Evolutionary conservation across 1,140 invertebrate genomes (phyloP).

Genomic region (Harlomillsia oculata): DNA sequence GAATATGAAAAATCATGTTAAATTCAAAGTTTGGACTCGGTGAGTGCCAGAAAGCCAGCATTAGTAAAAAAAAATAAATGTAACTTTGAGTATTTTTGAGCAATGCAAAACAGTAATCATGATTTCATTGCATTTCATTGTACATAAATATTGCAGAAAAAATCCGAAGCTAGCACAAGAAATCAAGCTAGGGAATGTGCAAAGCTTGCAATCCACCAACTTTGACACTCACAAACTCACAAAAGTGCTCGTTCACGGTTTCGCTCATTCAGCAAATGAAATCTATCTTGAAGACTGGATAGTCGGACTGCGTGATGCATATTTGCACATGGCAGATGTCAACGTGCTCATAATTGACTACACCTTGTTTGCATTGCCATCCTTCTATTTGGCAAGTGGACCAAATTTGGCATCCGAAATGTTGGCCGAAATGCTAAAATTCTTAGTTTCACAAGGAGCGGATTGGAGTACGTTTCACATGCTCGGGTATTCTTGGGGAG

Average conservation of each 20-base stretch:
- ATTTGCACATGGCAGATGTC: conserved; percentile 28
- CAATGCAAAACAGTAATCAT: neutral
- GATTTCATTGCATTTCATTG: neutral
- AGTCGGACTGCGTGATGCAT: conserved; percentile 21
- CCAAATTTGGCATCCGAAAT: conserved; percentile 25
- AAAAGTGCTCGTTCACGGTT: conserved; percentile 25
- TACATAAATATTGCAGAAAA: neutral
- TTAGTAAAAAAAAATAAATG: neutral
- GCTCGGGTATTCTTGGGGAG: conserved; percentile 27
- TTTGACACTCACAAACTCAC: conserved; percentile 18
- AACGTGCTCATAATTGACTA: conserved; percentile 33
- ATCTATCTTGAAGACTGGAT: conserved; percentile 22
- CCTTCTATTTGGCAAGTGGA: conserved; percentile 20
- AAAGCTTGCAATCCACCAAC: conserved; percentile 12
- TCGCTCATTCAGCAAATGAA: conserved; percentile 27
- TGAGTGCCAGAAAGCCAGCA: neutral
- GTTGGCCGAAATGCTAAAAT: conserved; percentile 26
- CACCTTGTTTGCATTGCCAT: conserved; percentile 12
- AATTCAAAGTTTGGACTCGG: conserved; percentile 25
- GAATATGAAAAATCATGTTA: conserved; percentile 23
- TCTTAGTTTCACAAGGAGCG: conserved; percentile 8
- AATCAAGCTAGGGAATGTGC: conserved; percentile 7
- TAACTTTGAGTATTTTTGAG: neutral
- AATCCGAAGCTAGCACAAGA: conserved; percentile 23
- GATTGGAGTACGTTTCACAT: conserved; percentile 11